Evolutionary conservation across 1,140 invertebrate genomes (phyloP).

Genomic region (Drosophila mojavensis): DNA sequence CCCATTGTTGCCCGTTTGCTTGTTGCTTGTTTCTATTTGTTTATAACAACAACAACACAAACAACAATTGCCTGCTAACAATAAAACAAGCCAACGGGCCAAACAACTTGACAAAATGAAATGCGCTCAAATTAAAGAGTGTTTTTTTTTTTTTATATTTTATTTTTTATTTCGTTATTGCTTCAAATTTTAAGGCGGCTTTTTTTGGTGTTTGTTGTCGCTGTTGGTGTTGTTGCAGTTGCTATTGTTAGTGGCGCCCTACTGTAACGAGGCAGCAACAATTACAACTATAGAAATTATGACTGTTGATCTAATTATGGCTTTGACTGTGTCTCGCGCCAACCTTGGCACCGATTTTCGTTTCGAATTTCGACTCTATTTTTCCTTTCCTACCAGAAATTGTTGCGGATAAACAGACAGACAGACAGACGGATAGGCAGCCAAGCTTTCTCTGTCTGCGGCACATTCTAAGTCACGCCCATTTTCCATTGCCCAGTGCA

Average conservation of each 20-base stretch:
- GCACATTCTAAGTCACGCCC: slow-evolving; percentile 29
- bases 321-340: slow-evolving; percentile 60
- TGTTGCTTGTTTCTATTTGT: slow-evolving; percentile 24
- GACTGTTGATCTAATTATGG: slow-evolving; percentile 79
- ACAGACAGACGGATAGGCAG: not conserved
- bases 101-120: slow-evolving; percentile 74
- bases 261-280: slow-evolving; percentile 41
- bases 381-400: slow-evolving; percentile 3
- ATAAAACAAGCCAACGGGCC: slow-evolving; percentile 42
- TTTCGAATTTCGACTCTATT: slow-evolving; percentile 3
- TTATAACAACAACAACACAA: slow-evolving; percentile 18
- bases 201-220: slow-evolving; percentile 25
- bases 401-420: not conserved
- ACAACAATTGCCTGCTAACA: slow-evolving; percentile 21
- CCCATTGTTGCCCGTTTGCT: slow-evolving; percentile 35
- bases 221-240: slow-evolving; percentile 26
- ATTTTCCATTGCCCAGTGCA: not conserved
- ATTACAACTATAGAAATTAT: slow-evolving; percentile 73
- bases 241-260: slow-evolving; percentile 44
- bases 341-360: slow-evolving; percentile 71
- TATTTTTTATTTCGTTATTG: slow-evolving; percentile 37
- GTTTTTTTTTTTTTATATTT: slow-evolving; percentile 44
- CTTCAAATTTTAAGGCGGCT: slow-evolving; percentile 45
- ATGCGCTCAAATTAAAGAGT: slow-evolving; percentile 71
- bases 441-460: slow-evolving; percentile 15